phyloP scores from a whole-genome alignment of 2,797 vertebrate genomes.

The Gorsachius magnificus region DNA sequence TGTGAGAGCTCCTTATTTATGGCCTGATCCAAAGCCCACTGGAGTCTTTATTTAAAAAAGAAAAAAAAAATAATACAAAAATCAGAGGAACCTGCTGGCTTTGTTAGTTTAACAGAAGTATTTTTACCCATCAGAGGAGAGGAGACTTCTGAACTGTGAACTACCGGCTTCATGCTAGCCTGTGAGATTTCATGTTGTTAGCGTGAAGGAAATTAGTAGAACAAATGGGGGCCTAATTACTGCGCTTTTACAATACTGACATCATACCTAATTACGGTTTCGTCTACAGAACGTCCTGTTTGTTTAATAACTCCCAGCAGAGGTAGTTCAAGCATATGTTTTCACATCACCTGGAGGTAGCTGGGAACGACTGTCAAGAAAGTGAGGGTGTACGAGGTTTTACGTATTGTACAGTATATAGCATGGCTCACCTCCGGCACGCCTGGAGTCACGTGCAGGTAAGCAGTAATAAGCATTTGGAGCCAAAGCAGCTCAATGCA shows the following conservation, averaged over 20 bases:
- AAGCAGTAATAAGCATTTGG: not conserved
- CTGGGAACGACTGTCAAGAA: not conserved
- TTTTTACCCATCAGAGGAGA: not conserved
- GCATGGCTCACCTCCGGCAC: not conserved
- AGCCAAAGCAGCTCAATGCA: not conserved
- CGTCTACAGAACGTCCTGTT: slow-evolving; percentile 25
- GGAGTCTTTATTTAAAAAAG: not conserved
- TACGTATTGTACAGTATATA: not conserved
- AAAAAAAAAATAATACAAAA: not conserved
- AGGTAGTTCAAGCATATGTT: not conserved
- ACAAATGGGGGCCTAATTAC: not conserved
- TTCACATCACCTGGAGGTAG: slow-evolving; percentile 32
- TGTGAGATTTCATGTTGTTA: not conserved
- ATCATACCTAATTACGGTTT: slow-evolving; percentile 34
- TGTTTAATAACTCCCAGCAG: slow-evolving; percentile 55
- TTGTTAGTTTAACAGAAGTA: not conserved
- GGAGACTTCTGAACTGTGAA: not conserved
- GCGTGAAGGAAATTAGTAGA: not conserved
- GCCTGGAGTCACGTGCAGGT: not conserved
- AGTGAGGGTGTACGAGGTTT: not conserved
- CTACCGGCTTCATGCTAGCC: not conserved
- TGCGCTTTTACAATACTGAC: not conserved
- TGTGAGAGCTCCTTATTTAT: not conserved
- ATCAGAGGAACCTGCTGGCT: not conserved
- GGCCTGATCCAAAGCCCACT: not conserved